Evolutionary conservation across 2,797 vertebrate genomes (phyloP), one percentile per base, ranked within the genome.

Genomic region (Bucorvus abyssinicus): DNA sequence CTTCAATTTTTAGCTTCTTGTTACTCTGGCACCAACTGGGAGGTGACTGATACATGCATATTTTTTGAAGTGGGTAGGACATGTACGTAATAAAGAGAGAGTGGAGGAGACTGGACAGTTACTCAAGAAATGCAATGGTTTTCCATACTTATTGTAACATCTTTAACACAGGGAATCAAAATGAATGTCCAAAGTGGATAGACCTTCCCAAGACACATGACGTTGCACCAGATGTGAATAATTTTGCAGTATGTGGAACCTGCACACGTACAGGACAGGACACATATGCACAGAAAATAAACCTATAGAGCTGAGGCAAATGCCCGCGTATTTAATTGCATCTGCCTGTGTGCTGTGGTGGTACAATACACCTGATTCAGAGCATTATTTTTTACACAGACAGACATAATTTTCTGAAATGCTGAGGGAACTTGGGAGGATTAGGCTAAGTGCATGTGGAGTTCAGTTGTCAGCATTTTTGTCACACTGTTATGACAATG

Each of bases 1-100:
- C 9, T 76, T 30, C 7, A 40, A 23, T 76, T 90, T 86, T 80
- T 18, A 81, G 14, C 40, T 26, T 88, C 40, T 65, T 14, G 6
- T 23, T 42, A 0, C 64, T 50, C 80, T 86, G 61, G 8, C 30
- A 80, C 47, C 52, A 70, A 0, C 16, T 32, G 12, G 5, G 26
- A 40, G 16, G 23, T 61, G 30, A 29, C 73, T 75, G 23, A 14
- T 29, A 6, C 0, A 3, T 42, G 40, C 1, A 0, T 19, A 4
- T 27, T 34, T 63, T 68, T 74, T 32, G 2, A 32, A 57, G 36
- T 40, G 60, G 23, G 42, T 69, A 77, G 45, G 38, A 53, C 12
- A 32, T 64, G 44, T 56, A 34, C 36, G 40, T 45, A 45, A 55
- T 63, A 52, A 82, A 70, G 21, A 34, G 36, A 53, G 29, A 26